Percentiles rank a stretch among this genome's conserved stretches.
These are phyloP conservation scores for Microcebus griseorufus DNA, from an alignment of 2,113 vertebrate genomes.

Conservation along the genomic window DNA sequence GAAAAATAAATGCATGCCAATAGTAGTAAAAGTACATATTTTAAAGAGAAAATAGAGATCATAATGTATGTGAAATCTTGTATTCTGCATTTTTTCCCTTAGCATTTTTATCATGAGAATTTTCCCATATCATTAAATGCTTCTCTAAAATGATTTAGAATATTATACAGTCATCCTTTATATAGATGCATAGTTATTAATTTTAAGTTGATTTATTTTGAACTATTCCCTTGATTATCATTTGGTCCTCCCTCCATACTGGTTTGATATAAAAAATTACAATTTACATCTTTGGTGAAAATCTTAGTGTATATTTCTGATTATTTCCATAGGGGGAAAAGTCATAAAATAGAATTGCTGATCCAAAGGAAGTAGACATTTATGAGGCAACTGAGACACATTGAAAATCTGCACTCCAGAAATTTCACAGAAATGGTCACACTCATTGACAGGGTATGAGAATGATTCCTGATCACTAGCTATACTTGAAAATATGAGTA, in stretches of 20 bases:
- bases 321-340: constrained; percentile 29
- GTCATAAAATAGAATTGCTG: background rate
- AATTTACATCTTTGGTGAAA: background rate
- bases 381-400: background rate
- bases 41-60: background rate
- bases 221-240: background rate
- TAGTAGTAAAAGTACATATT: background rate
- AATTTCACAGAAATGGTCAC: background rate
- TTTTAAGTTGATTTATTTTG: background rate
- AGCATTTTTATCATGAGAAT: background rate
- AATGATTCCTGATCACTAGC: accelerated
- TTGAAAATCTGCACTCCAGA: background rate
- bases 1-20: background rate
- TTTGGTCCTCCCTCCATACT: background rate
- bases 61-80: background rate
- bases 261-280: background rate
- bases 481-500: no score
- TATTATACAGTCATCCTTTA: background rate
- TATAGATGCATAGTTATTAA: background rate
- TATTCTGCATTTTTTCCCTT: background rate
- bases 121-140: background rate
- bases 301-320: background rate
- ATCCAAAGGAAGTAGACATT: background rate
- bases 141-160: background rate
- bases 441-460: background rate